Percentiles rank a stretch among this genome's conserved stretches.
Evolutionary conservation across 2,888 invertebrate species (phyloP).

Genomic region (Dendrolimus houi): DNA sequence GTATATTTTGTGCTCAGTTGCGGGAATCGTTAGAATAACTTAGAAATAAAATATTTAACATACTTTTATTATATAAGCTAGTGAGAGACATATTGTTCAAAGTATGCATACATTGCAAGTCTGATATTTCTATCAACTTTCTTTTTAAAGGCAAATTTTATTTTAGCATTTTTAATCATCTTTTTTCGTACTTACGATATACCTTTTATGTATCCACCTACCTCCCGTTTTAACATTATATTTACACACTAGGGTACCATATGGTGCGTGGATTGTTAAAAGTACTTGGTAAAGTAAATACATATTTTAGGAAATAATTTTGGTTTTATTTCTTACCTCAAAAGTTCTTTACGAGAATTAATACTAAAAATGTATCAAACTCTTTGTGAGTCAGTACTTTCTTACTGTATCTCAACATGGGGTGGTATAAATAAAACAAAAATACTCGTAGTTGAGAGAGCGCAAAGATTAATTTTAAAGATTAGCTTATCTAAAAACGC

Average conservation of each 20-base stretch:
- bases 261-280: constrained; percentile 56
- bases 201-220: constrained; percentile 35
- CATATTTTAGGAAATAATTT: constrained; percentile 35
- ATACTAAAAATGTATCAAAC: no score
- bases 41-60: no score
- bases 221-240: constrained; percentile 31
- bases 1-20: constrained; percentile 17
- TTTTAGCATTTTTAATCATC: background rate
- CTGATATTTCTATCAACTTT: constrained; percentile 19
- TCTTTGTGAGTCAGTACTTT: no score
- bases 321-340: no score
- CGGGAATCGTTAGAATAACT: background rate
- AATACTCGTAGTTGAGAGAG: no score
- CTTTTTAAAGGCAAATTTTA: constrained; percentile 6
- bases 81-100: constrained; percentile 12
- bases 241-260: constrained; percentile 44
- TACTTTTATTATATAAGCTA: constrained; percentile 3
- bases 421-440: no score
- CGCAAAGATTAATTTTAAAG: no score
- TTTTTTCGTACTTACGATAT: constrained; percentile 34
- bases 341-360: no score
- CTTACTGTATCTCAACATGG: no score
- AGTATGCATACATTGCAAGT: constrained; percentile 19
- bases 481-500: no score
- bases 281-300: constrained; percentile 51